These are phyloP conservation scores for Hyla sarda DNA, from an alignment of 2,113 vertebrate genomes.

Conservation along the genomic window DNA sequence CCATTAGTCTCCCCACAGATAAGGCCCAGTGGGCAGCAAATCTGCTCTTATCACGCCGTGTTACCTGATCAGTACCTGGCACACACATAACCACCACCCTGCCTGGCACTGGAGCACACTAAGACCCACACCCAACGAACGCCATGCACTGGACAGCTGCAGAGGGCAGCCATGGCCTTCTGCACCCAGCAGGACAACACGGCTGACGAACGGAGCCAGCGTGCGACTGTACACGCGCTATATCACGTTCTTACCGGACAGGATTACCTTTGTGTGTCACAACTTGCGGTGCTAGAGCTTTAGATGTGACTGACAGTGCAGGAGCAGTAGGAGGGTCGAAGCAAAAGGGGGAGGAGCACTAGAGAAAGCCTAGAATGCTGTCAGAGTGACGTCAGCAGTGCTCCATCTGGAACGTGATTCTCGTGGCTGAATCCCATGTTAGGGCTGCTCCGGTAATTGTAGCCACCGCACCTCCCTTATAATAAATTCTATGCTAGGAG, in stretches of 20 bases:
- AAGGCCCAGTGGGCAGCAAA: background rate
- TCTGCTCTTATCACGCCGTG: background rate
- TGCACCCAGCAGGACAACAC: background rate
- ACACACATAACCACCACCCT: background rate
- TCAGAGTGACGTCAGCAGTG: constrained; percentile 16
- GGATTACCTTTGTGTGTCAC: constrained; percentile 26
- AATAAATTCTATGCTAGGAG: too few relatives aligned
- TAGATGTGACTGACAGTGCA: constrained; percentile 41
- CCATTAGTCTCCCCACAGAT: background rate
- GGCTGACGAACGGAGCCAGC: background rate
- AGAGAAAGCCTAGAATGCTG: background rate
- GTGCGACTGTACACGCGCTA: too few relatives aligned
- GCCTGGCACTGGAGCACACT: too few relatives aligned
- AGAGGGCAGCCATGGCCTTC: too few relatives aligned
- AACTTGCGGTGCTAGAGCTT: constrained; percentile 17
- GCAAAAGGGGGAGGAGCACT: background rate
- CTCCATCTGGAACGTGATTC: background rate
- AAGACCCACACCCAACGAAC: too few relatives aligned
- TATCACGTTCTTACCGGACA: too few relatives aligned
- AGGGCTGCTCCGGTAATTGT: too few relatives aligned
- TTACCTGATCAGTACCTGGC: background rate
- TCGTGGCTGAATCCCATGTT: background rate
- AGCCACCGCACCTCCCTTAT: too few relatives aligned
- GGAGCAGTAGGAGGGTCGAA: background rate
- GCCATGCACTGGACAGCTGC: too few relatives aligned